Percentiles rank a stretch among this genome's conserved stretches.
These are phyloP conservation scores for Trichogramma pretiosum DNA, from an alignment of 1,140 invertebrate species.

Conservation along the genomic window DNA sequence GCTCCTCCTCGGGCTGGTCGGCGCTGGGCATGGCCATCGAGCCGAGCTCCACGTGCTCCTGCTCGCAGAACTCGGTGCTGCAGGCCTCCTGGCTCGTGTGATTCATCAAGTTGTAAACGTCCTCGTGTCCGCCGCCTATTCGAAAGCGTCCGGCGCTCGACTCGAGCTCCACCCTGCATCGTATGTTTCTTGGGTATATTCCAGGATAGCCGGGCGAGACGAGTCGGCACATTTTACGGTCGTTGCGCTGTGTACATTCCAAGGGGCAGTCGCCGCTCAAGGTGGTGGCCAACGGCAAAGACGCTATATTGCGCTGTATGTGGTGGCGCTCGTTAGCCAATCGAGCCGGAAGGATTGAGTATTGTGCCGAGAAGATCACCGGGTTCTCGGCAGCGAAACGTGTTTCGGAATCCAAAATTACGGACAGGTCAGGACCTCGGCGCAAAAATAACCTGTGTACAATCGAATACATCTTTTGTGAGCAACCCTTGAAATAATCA, in stretches of 20 bases:
- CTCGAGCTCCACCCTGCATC: conserved; percentile 30
- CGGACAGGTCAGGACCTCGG: conserved; percentile 30
- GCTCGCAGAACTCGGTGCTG: conserved; percentile 33
- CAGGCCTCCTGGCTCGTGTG: conserved; percentile 32
- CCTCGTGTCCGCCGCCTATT: conserved; percentile 31
- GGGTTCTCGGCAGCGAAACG: conserved; percentile 35
- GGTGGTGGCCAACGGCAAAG: conserved; percentile 11
- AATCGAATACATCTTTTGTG: too few relatives aligned
- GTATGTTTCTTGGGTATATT: conserved; percentile 33
- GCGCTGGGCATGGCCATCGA: background rate
- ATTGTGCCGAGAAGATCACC: conserved; percentile 37
- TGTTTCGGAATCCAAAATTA: conserved; percentile 31
- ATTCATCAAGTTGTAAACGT: conserved; percentile 35
- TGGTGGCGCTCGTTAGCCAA: conserved; percentile 28
- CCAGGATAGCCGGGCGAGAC: conserved; percentile 33
- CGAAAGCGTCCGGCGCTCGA: conserved; percentile 30
- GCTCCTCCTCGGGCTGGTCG: conserved; percentile 8
- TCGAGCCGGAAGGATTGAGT: conserved; percentile 28
- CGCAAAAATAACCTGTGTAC: conserved; percentile 31
- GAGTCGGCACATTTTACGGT: conserved; percentile 27
- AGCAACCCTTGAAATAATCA: too few relatives aligned
- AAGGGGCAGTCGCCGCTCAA: conserved; percentile 25
- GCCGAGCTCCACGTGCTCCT: conserved; percentile 19
- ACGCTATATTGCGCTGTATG: background rate
- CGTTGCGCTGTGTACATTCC: conserved; percentile 31